These are phyloP conservation scores for Coleophora flavipennella DNA, from an alignment of 2,888 invertebrate genomes.

Conservation along the genomic window DNA sequence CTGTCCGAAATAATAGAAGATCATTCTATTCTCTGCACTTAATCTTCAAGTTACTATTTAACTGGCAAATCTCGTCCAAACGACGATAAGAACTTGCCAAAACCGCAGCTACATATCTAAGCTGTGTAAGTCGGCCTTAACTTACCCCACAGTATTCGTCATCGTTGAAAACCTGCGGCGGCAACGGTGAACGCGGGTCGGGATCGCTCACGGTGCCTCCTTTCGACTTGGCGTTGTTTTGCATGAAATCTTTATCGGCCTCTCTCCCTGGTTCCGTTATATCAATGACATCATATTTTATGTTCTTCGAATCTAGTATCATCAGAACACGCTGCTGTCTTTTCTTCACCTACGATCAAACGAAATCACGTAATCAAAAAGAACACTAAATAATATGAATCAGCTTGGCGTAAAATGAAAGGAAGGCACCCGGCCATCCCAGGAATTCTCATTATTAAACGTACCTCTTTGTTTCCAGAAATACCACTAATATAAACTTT, in stretches of 20 bases:
- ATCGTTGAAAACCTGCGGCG: slow-evolving; percentile 96
- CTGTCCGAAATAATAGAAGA: too few species aligned
- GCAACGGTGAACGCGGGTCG: slow-evolving; percentile 84
- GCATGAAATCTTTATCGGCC: slow-evolving; percentile 92
- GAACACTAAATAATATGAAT: slow-evolving; percentile 46
- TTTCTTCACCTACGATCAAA: slow-evolving; percentile 87
- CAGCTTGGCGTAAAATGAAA: slow-evolving; percentile 43
- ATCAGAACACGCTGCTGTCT: slow-evolving; percentile 94
- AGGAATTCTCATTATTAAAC: slow-evolving; percentile 60
- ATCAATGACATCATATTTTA: slow-evolving; percentile 92
- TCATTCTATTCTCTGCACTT: too few species aligned
- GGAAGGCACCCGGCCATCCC: slow-evolving; percentile 49
- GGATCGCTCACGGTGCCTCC: slow-evolving; percentile 82
- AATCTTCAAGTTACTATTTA: too few species aligned
- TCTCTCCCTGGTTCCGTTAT: slow-evolving; percentile 95
- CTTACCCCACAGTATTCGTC: slow-evolving; percentile 93
- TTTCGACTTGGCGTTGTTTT: slow-evolving; percentile 84
- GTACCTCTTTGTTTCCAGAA: slow-evolving; percentile 95
- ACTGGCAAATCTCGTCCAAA: too few species aligned
- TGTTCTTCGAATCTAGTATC: slow-evolving; percentile 92
- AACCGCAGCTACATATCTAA: too few species aligned
- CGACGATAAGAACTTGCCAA: too few species aligned
- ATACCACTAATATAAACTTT: slow-evolving; percentile 94
- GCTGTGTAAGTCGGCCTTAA: too few species aligned
- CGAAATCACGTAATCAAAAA: slow-evolving; percentile 50